A percentile compares a stretch with the other conserved stretches of the same genome.
Conservation (phyloP, 1,140 invertebrate genomes). For the Gerris buenoi region DNA sequence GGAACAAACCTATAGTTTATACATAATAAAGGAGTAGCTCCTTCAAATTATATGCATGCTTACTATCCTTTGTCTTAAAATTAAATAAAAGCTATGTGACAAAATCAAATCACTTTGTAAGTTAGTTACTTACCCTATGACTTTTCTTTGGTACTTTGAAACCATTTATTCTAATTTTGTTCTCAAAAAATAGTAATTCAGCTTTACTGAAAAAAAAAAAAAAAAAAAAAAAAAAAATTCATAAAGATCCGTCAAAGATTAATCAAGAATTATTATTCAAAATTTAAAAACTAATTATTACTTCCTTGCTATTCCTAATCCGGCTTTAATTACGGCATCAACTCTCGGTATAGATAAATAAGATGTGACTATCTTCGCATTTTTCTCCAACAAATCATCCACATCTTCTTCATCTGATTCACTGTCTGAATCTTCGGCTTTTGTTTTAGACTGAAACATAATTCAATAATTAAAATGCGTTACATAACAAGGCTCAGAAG, state of each 20-base stretch:
- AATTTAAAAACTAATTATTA: too few species aligned
- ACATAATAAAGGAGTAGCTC: too few species aligned
- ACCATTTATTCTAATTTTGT: constrained; percentile 48
- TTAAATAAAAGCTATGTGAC: too few species aligned
- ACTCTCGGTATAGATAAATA: constrained; percentile 42
- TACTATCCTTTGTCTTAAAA: too few species aligned
- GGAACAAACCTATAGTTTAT: too few species aligned
- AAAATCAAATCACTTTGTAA: too few species aligned
- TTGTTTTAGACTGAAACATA: too few species aligned
- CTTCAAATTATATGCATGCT: too few species aligned
- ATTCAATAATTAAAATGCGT: too few species aligned
- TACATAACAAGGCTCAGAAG: too few species aligned
- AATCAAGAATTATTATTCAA: constrained; percentile 2
- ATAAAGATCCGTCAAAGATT: too few species aligned
- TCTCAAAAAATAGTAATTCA: constrained; percentile 47
- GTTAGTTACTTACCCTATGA: constrained; percentile 33
- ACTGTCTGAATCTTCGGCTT: neutral
- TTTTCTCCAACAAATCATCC: constrained; percentile 5
- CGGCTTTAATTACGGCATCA: constrained; percentile 47
- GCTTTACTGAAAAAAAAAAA: constrained; percentile 41
- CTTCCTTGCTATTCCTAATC: constrained; percentile 47
- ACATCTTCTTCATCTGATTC: constrained; percentile 1
- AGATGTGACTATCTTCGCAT: constrained; percentile 37
- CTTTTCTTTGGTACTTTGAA: constrained; percentile 47
- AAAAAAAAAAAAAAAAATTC: too few species aligned